phyloP scores from a whole-genome alignment of 2,797 vertebrate genomes.

The Girardinus metallicus region DNA sequence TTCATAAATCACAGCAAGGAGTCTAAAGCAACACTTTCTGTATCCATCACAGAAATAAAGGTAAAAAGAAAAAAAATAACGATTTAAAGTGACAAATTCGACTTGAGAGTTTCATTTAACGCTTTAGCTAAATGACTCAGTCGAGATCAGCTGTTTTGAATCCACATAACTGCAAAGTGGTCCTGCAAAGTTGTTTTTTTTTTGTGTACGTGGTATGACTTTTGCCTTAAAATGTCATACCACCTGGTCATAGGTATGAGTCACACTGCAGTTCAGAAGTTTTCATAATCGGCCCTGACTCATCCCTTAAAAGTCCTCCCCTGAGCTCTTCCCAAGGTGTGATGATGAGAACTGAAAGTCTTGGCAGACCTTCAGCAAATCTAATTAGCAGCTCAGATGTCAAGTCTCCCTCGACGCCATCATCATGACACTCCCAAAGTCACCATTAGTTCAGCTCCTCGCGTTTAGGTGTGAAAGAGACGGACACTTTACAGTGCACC shows the following conservation, averaged over 20 bases:
- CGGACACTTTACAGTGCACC: conserved; percentile 12
- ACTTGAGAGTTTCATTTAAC: conserved; percentile 4
- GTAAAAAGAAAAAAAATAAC: conserved; percentile 1
- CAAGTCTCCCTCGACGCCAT: conserved; percentile 20
- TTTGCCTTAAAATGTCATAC: conserved; percentile 7
- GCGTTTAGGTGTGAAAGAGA: background rate
- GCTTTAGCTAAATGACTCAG: background rate
- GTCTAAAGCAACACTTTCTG: conserved; percentile 14
- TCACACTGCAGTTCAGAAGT: conserved; percentile 29
- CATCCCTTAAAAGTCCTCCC: conserved; percentile 20
- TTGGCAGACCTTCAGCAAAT: conserved; percentile 33
- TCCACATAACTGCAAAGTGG: background rate
- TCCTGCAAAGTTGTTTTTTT: background rate
- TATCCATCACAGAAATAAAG: conserved; percentile 18
- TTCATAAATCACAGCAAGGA: conserved; percentile 34
- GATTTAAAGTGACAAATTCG: conserved; percentile 3
- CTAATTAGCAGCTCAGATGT: conserved; percentile 42
- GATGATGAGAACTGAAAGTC: conserved; percentile 28
- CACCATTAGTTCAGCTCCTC: background rate
- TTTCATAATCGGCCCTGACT: conserved; percentile 25
- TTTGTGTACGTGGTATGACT: background rate
- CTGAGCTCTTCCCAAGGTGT: conserved; percentile 6
- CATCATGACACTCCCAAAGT: conserved; percentile 31
- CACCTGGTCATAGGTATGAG: conserved; percentile 29
- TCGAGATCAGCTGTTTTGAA: conserved; percentile 16